Percentiles rank a stretch among this genome's conserved stretches.
phyloP scores from a whole-genome alignment of 2,113 vertebrate genomes.

The Limnothrissa miodon region DNA sequence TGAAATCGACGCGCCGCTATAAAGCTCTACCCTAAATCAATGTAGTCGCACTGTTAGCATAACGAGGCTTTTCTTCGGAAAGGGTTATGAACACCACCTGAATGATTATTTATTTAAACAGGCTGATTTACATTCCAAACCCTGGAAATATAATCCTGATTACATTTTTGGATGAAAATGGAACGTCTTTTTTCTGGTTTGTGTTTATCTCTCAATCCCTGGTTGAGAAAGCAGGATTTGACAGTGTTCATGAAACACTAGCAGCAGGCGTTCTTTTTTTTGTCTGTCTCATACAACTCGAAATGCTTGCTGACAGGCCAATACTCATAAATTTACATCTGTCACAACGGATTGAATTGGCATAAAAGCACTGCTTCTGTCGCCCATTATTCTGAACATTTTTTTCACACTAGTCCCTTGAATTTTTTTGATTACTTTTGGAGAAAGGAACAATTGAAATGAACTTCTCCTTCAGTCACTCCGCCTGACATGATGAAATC shows the following conservation, averaged over 20 bases:
- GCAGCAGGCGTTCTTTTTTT: conserved; percentile 10
- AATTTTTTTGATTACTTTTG: not conserved
- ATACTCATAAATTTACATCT: conserved; percentile 34
- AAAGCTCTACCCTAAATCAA: conserved; percentile 33
- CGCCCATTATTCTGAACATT: not conserved
- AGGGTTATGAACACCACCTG: conserved; percentile 26
- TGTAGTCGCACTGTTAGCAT: conserved; percentile 24
- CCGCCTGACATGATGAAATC: not conserved
- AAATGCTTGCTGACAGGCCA: conserved; percentile 32
- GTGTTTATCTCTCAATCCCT: conserved; percentile 41
- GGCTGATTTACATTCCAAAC: conserved; percentile 40
- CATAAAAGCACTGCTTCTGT: conserved; percentile 27
- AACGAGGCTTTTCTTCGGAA: conserved; percentile 39
- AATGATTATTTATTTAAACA: conserved; percentile 34
- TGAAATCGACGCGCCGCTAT: conserved; percentile 21
- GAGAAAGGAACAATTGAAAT: not conserved
- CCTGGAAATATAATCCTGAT: conserved; percentile 40
- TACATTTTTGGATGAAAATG: conserved; percentile 36
- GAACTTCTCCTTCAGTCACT: not conserved
- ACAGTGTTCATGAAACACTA: conserved; percentile 22
- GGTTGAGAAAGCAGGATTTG: conserved; percentile 37
- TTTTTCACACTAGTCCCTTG: not conserved
- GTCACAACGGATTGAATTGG: conserved; percentile 29
- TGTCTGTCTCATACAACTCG: conserved; percentile 12
- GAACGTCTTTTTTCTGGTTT: conserved; percentile 30